Evolutionary conservation across 1,140 invertebrate genomes (phyloP), one percentile per base, ranked within the genome.

Genomic region (Drosophila parabipectinata): DNA sequence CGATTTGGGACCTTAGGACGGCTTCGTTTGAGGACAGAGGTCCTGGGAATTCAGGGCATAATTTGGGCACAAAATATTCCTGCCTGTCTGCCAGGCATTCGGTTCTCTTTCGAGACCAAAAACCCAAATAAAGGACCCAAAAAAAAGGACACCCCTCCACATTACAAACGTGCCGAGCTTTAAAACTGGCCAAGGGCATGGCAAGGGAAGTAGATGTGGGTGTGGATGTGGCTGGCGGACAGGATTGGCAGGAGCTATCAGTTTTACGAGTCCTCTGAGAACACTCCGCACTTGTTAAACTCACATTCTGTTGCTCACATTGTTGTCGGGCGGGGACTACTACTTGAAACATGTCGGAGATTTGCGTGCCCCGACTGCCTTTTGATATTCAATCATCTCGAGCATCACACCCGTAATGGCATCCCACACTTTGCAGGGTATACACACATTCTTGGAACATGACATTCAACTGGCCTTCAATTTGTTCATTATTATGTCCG

Each of bases 331-430:
- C 60, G 37, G 41, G 48, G 56, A 18, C 34, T 37, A 61, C 26
- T 18, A 50, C 51, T 80, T 52, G 52, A 64, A 87, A 79, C 83
- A 87, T 88, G 82, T 76, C 66, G 74, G 82, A 88, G 83, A 87
- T 87, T 87, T 87, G 78, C 78, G 62, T 85, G 68, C 61, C 59
- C 62, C 74, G 79, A 79, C 83, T 82, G 83, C 79, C 83, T 87
- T 88, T 87, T 87, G 83, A 88, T 87, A 87, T 87, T 87, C 83
- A 87, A 88, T 87, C 83, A 87, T 79, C 67, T 79, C 78, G 55
- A 67, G 67, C 62, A 79, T 76, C 48, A 44, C 59, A 28, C 58
- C 64, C 69, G 59, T 59, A 82, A 71, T 68, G 61, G 51, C 47
- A 62, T 39, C 48, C 45, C 63, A 44, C n/a, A 44, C 41, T 34